Percentiles rank a stretch among this genome's conserved stretches.
phyloP scores from a whole-genome alignment of 2,888 invertebrate genomes.

The Malthinus flaveolus region DNA sequence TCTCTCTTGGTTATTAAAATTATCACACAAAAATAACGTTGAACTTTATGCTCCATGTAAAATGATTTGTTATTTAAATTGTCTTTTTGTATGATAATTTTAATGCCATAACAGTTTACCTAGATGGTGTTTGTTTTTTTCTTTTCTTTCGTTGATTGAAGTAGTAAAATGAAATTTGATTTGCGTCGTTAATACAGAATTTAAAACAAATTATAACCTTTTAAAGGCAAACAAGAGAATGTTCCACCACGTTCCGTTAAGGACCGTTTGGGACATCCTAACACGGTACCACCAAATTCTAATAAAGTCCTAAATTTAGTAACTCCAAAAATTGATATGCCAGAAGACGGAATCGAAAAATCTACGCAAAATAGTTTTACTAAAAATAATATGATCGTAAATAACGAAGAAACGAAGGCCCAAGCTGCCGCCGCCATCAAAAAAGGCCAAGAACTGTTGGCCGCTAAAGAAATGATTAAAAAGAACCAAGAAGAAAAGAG shows the following conservation, averaged over 20 bases:
- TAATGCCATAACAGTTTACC: too few relatives aligned
- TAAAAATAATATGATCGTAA: slow-evolving; percentile 28
- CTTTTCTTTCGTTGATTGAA: too few relatives aligned
- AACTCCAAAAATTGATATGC: slow-evolving; percentile 50
- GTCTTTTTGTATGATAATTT: neutral
- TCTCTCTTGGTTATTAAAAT: too few relatives aligned
- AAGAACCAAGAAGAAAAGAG: slow-evolving; percentile 76
- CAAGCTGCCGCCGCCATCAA: slow-evolving; percentile 56
- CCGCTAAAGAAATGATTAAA: slow-evolving; percentile 69
- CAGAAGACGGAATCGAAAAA: slow-evolving; percentile 30
- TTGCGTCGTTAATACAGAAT: neutral
- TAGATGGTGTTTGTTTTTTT: too few relatives aligned
- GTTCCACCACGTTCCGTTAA: slow-evolving; percentile 56
- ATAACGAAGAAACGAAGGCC: slow-evolving; percentile 48
- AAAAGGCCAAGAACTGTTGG: slow-evolving; percentile 61
- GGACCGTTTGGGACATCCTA: slow-evolving; percentile 56
- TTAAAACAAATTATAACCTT: slow-evolving; percentile 3
- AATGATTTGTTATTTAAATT: neutral
- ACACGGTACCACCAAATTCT: slow-evolving; percentile 47
- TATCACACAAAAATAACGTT: too few relatives aligned
- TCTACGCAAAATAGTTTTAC: slow-evolving; percentile 19
- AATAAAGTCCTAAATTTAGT: slow-evolving; percentile 55
- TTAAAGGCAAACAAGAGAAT: slow-evolving; percentile 65
- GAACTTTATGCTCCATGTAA: too few relatives aligned
- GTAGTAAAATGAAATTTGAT: too few relatives aligned